A percentile compares a stretch with the other conserved stretches of the same genome.
phyloP scores from a whole-genome alignment of 53 echinoderm and acorn worm species.

The Actinopyga echinites region DNA sequence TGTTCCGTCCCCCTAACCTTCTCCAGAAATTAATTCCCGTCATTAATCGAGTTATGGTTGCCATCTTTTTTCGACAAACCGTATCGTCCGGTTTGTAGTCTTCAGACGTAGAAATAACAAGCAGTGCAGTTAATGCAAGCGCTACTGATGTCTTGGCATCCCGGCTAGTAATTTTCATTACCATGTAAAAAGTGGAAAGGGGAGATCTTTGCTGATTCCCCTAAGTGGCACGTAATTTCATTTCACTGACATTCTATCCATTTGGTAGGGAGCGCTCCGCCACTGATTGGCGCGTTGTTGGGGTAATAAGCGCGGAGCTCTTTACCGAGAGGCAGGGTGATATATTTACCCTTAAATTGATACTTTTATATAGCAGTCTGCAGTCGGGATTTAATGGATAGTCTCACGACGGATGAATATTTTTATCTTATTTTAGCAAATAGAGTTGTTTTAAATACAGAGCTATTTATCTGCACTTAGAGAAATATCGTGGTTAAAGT shows the following conservation, averaged over 20 bases:
- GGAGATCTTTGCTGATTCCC: slow-evolving; percentile 35
- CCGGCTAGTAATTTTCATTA: slow-evolving; percentile 45
- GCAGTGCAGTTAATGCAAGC: slow-evolving; percentile 25
- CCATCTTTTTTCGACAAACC: neutral
- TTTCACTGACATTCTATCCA: slow-evolving; percentile 38
- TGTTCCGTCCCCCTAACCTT: neutral
- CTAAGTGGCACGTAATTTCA: slow-evolving; percentile 55
- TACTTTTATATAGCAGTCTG: slow-evolving; percentile 27
- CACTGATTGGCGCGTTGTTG: slow-evolving; percentile 44
- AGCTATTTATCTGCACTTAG: slow-evolving; percentile 46
- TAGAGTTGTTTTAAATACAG: slow-evolving; percentile 17
- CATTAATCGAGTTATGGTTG: slow-evolving; percentile 38
- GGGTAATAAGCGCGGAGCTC: slow-evolving; percentile 39
- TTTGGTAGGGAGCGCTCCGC: slow-evolving; percentile 44
- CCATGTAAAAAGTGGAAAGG: slow-evolving; percentile 38
- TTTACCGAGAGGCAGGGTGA: slow-evolving; percentile 19
- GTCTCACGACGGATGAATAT: slow-evolving; percentile 1
- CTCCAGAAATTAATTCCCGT: slow-evolving; percentile 30
- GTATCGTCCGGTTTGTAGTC: no score
- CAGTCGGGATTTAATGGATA: slow-evolving; percentile 26
- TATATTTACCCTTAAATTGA: slow-evolving; percentile 46
- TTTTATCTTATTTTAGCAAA: neutral
- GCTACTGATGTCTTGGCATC: slow-evolving; percentile 7
- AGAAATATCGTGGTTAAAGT: neutral
- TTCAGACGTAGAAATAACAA: slow-evolving; percentile 1